Base-by-base conservation (phyloP, 1,140 invertebrate species). In the Pristionchus pacificus region DNA sequence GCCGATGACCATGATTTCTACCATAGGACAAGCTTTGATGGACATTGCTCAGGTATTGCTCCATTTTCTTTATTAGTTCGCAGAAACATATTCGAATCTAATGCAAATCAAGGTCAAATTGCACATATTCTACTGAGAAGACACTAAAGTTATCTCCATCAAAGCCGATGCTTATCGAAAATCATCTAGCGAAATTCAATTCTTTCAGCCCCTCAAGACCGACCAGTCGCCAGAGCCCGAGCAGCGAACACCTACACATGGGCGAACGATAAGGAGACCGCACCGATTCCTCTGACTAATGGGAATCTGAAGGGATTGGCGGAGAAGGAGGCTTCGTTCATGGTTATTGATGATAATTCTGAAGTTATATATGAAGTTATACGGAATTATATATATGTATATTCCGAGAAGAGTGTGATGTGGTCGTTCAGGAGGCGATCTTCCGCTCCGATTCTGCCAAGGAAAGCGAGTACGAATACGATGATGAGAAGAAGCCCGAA, bases 21-120 rank as follows among this genome's bases (percentile, higher is more conserved):
- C 38, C 6, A 10, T 49, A 49, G 38, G 38, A 49, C 38, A 19
- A 49, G 38, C 38, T 49, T 49, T 19, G 38, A 49, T 49, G 6
- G 19, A 19, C 75, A 0, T 77, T 76, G 49, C 85, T 77, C n/a
- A 86, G 65, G 74, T 87, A 87, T 58, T 78, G 71, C 72, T 86
- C 86, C 10, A 86, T 68, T 6, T 80, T 84, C 59, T 77, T 76
- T 15, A 86, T 60, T 24, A 87, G 65, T 55, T 86, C 78, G 13
- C 77, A 55, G 58, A 74, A 70, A 70, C n/a, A n/a, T n/a, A n/a
- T n/a, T n/a, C n/a, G n/a, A n/a, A n/a, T n/a, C n/a, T n/a, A n/a
- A n/a, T n/a, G n/a, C n/a, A n/a, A n/a, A n/a, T n/a, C n/a, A n/a
- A n/a, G n/a, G n/a, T n/a, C n/a, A n/a, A n/a, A n/a, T n/a, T n/a